A percentile compares a stretch with the other conserved stretches of the same genome.
phyloP scores from a whole-genome alignment of 2,797 vertebrate species.

The Emys orbicularis region DNA sequence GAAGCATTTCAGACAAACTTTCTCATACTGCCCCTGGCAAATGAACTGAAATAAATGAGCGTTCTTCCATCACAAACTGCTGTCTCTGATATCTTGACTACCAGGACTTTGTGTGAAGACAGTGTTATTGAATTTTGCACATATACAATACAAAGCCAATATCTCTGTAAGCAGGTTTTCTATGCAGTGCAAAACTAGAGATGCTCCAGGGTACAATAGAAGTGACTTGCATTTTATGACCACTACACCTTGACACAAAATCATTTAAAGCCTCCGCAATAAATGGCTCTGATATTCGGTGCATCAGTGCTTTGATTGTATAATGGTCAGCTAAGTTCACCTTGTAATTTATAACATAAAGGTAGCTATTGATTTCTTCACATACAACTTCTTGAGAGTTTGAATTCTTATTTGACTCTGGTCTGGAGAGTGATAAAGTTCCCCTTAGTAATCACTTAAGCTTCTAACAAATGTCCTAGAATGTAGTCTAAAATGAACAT shows the following conservation, averaged over 20 bases:
- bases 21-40: neutral
- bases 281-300: neutral
- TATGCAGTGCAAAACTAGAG: neutral
- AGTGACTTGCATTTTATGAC: neutral
- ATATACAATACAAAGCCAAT: neutral
- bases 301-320: neutral
- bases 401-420: neutral
- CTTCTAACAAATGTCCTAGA: neutral
- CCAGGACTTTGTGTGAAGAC: neutral
- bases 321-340: neutral
- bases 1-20: neutral
- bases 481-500: neutral
- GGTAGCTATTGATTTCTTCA: neutral
- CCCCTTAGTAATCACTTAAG: neutral
- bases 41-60: neutral
- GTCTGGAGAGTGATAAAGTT: neutral
- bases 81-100: neutral
- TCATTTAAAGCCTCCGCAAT: neutral
- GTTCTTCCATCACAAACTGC: neutral
- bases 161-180: neutral
- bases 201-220: neutral
- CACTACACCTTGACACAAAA: neutral
- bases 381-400: slow-evolving; percentile 6
- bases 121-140: neutral
- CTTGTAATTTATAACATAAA: neutral